phyloP scores from a whole-genome alignment of 2,888 invertebrate species.

The Allophyes oxyacanthae region DNA sequence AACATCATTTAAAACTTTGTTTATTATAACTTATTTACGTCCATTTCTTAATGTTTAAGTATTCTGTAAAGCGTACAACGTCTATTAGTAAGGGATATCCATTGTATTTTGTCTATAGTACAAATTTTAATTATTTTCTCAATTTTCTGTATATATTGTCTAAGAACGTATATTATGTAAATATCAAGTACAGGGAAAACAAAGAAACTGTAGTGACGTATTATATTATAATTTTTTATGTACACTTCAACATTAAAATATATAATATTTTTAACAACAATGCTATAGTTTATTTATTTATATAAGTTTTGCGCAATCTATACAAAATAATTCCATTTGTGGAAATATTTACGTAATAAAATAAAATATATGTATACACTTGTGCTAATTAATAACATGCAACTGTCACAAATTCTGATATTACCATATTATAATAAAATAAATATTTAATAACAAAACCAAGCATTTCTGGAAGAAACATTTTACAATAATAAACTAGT shows the following conservation, averaged over 20 bases:
- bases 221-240: constrained; percentile 73
- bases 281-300: constrained; percentile 50
- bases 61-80: constrained; percentile 37
- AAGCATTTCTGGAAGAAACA: constrained; percentile 35
- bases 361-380: constrained; percentile 34
- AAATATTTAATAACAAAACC: constrained; percentile 24
- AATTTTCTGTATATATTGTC: constrained; percentile 22
- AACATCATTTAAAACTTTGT: constrained; percentile 39
- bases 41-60: constrained; percentile 45
- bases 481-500: constrained; percentile 10
- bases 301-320: constrained; percentile 40
- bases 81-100: constrained; percentile 21
- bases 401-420: constrained; percentile 42
- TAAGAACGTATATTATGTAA: constrained; percentile 27
- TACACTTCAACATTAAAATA: constrained; percentile 83
- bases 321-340: constrained; percentile 29
- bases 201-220: constrained; percentile 59
- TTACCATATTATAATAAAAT: constrained; percentile 17
- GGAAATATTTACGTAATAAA: constrained; percentile 24
- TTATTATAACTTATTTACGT: constrained; percentile 44
- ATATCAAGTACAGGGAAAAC: constrained; percentile 63
- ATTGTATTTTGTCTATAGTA: constrained; percentile 44
- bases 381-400: constrained; percentile 42
- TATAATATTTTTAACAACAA: constrained; percentile 61
- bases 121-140: constrained; percentile 35